Percentiles rank a stretch among this genome's conserved stretches.
phyloP scores from a whole-genome alignment of 2,113 vertebrate genomes.

The Cromileptes altivelis region DNA sequence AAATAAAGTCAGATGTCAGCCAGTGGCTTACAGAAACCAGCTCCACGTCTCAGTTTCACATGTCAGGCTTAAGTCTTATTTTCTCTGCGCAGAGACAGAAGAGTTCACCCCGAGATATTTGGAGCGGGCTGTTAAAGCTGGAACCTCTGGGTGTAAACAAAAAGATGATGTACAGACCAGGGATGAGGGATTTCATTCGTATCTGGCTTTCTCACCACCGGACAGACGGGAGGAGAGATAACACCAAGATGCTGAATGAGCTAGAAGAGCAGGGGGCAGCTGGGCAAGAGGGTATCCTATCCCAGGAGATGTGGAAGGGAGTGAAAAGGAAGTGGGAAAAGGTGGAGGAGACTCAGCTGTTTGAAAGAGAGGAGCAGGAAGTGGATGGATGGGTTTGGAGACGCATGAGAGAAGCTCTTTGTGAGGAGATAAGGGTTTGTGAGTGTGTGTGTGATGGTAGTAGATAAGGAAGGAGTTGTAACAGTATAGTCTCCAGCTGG shows the following conservation, averaged over 20 bases:
- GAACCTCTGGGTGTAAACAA: slow-evolving; percentile 34
- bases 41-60: slow-evolving; percentile 15
- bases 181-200: slow-evolving; percentile 46
- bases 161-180: slow-evolving; percentile 46
- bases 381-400: slow-evolving; percentile 58
- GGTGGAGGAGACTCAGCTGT: slow-evolving; percentile 67
- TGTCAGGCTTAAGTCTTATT: slow-evolving; percentile 9
- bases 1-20: slow-evolving; percentile 38
- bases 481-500: slow-evolving; percentile 54
- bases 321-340: slow-evolving; percentile 62
- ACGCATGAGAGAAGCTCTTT: slow-evolving; percentile 41
- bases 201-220: slow-evolving; percentile 40
- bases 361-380: slow-evolving; percentile 50
- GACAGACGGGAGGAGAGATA: slow-evolving; percentile 60
- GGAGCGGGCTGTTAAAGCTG: slow-evolving; percentile 13
- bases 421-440: slow-evolving; percentile 45
- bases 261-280: slow-evolving; percentile 13
- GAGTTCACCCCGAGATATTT: not conserved
- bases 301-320: slow-evolving; percentile 55
- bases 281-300: slow-evolving; percentile 37
- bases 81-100: slow-evolving; percentile 5
- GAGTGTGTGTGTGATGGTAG: slow-evolving; percentile 29
- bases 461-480: slow-evolving; percentile 33
- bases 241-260: slow-evolving; percentile 34
- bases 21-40: slow-evolving; percentile 25